Conservation (phyloP, 2,113 vertebrate genomes). For the Neogobius melanostomus region DNA sequence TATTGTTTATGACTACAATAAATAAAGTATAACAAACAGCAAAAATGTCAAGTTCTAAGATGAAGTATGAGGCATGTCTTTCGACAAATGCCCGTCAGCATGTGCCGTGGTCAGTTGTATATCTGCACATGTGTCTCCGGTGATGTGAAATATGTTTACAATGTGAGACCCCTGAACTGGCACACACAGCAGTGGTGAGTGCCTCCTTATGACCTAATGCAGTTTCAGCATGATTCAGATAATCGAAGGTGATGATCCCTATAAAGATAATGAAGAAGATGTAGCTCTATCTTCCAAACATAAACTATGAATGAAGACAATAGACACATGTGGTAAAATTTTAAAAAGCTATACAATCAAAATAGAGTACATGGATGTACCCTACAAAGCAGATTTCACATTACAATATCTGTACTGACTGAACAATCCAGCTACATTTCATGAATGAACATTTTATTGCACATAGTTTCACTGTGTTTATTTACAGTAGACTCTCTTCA, state of each 20-base stretch:
- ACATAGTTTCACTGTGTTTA: no score
- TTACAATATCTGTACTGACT: no score
- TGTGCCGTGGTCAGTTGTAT: constrained; percentile 17
- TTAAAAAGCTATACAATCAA: no score
- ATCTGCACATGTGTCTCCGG: constrained; percentile 24
- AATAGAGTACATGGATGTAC: no score
- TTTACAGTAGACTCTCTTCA: no score
- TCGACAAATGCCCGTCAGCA: constrained; percentile 17
- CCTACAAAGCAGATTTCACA: no score
- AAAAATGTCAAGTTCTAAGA: constrained; percentile 8
- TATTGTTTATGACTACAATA: constrained; percentile 30
- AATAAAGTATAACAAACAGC: constrained; percentile 24
- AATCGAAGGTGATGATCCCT: not conserved
- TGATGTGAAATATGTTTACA: constrained; percentile 20
- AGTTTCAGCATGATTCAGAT: not conserved
- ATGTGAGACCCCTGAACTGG: constrained; percentile 12
- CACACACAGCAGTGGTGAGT: constrained; percentile 18
- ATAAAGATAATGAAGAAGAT: not conserved
- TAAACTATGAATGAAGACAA: no score
- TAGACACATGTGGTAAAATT: not conserved
- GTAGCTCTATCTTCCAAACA: not conserved
- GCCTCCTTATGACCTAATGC: constrained; percentile 17
- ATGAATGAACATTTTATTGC: no score
- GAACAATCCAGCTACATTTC: no score
- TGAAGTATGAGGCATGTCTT: constrained; percentile 21